Base-by-base conservation (phyloP, 2,113 vertebrate species). In the Pogonocichla stellata region DNA sequence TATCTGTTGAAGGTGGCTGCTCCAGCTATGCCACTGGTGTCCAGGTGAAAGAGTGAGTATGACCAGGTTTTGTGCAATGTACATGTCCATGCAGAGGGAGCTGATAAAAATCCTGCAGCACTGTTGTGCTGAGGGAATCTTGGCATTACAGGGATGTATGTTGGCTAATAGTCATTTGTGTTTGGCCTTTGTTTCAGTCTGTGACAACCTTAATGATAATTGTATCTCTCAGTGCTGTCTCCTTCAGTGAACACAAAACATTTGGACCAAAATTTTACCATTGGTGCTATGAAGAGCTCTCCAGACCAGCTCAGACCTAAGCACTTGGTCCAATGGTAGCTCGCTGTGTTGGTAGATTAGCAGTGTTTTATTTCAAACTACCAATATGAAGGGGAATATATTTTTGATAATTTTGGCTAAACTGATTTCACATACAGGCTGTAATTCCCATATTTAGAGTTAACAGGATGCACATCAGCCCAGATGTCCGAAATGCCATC, bases 11-110 rank as follows among this genome's bases (percentile, higher is more conserved):
- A 71, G 97, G 99, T 56, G 98, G 98, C 90, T 98, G 98, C 86
- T 98, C 97, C 94, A 98, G 96, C 82, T 98, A 98, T 16, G 98
- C 98, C 23, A 98, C 98, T n/a, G 98, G 98, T 3, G 99, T 99
- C 75, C 98, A 99, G 92, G 99, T 99, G 90, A 99, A 99, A 98
- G 99, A 99, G 99, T 99, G 92, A 99, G 99, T 99, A 92, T 80
- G 64, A 75, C 86, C 48, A 47, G 33, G 40, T 14, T 57, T 25
- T 78, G 24, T 71, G 56, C 56, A n/a, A 36, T 31, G 36, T 29
- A 25, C 9, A 0, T 23, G 31, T 23, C 66, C 22, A 6, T 51
- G 33, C 56, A 38, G 65, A 56, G 75, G 33, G 43, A 84, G 31
- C 40, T 42, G 70, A 33, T 69, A 36, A 38, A 69, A 51, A 26